phyloP scores from a whole-genome alignment of 2,797 vertebrate genomes.

The Epinephelus coioides region DNA sequence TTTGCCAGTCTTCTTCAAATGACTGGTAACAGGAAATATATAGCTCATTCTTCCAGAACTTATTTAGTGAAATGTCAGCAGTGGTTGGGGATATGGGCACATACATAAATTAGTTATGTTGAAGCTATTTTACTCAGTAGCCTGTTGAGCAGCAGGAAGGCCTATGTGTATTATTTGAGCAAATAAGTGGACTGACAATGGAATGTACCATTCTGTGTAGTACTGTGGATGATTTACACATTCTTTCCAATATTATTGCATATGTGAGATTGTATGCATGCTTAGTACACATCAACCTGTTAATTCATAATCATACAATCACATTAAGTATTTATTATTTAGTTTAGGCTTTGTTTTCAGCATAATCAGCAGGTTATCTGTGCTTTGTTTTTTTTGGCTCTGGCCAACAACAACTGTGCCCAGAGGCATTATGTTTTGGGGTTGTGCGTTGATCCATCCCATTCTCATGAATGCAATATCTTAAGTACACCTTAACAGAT shows the following conservation, averaged over 20 bases:
- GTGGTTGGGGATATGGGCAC: not conserved
- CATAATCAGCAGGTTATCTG: too few relatives aligned
- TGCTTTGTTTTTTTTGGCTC: too few relatives aligned
- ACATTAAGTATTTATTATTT: too few relatives aligned
- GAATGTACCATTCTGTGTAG: not conserved
- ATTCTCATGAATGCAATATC: too few relatives aligned
- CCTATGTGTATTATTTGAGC: not conserved
- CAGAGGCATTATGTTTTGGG: too few relatives aligned
- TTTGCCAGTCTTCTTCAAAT: not conserved
- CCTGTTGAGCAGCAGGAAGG: not conserved
- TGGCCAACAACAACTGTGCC: too few relatives aligned
- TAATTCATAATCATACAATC: too few relatives aligned
- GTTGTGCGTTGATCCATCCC: too few relatives aligned
- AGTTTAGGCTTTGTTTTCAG: too few relatives aligned
- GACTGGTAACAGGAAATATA: not conserved
- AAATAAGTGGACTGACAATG: not conserved
- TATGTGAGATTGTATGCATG: not conserved
- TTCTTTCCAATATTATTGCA: not conserved
- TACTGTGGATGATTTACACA: not conserved
- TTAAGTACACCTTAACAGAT: too few relatives aligned
- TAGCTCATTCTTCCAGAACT: not conserved
- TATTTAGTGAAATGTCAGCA: constrained; percentile 23
- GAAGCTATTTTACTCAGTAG: not conserved
- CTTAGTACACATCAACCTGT: too few relatives aligned
- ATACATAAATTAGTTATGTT: not conserved